These are phyloP conservation scores for Sipha maydis DNA, from an alignment of 2,888 invertebrate genomes.

Conservation along the genomic window DNA sequence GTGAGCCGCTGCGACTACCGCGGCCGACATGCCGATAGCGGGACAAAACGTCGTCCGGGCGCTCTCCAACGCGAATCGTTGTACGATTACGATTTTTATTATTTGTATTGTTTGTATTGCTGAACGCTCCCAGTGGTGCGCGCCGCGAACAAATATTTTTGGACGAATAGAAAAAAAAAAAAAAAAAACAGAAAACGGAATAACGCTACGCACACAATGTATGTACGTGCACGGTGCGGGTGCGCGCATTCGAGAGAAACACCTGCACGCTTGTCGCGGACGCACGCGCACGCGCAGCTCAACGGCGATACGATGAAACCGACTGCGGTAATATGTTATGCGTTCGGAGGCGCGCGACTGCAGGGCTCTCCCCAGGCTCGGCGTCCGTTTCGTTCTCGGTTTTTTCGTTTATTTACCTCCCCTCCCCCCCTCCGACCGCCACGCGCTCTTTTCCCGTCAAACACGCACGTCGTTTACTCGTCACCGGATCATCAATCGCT, in stretches of 20 bases:
- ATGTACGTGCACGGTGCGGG: not conserved
- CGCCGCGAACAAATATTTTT: not conserved
- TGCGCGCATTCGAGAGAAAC: not conserved
- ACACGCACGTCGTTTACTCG: too few relatives aligned
- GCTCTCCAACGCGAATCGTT: too few relatives aligned
- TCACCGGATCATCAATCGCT: too few relatives aligned
- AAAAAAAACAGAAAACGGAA: not conserved
- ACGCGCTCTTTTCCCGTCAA: too few relatives aligned
- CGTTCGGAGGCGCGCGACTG: not conserved
- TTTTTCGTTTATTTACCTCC: too few relatives aligned
- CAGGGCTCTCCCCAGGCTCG: not conserved
- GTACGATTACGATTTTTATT: too few relatives aligned
- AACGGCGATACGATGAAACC: not conserved
- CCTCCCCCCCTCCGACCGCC: too few relatives aligned
- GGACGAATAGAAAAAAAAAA: not conserved
- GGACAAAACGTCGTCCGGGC: too few relatives aligned
- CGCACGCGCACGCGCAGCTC: not conserved
- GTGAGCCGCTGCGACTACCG: not conserved
- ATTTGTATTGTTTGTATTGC: too few relatives aligned
- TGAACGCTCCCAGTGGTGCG: too few relatives aligned
- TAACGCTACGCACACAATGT: not conserved
- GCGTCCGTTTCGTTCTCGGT: not conserved
- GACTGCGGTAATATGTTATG: too few relatives aligned
- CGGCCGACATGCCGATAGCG: not conserved
- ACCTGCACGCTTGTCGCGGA: not conserved